Evolutionary conservation across 2,797 vertebrate species (phyloP), one percentile per base, ranked within the genome.

Genomic region (Stomatorhinus walkeri): DNA sequence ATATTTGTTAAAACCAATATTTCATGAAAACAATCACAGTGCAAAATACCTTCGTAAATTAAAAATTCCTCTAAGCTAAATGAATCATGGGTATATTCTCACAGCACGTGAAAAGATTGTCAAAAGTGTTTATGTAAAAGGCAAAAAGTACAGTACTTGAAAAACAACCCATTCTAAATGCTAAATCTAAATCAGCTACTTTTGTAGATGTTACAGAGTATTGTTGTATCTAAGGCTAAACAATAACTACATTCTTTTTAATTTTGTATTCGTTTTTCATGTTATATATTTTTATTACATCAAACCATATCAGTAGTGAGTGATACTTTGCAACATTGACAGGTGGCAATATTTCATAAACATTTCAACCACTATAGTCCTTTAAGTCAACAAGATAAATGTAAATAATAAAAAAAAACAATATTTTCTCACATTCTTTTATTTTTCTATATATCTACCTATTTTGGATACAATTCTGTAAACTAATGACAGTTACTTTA

Each of bases 81-180:
- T 92, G 91, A 93, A 89, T 93, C 91, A 92, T 93, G 89, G 88
- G 64, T 87, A 43, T 87, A 40, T 90, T 91, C 95, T 94, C 94
- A 95, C 95, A 95, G 95, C 95, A 95, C 94, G 94, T 95, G 94
- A 95, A 94, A 95, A 95, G 96, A 96, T 96, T 96, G 96, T 96
- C 96, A 90, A 95, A 84, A 95, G 92, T 96, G 64, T 96, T 95
- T 94, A 92, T 95, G 94, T 94, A 94, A 93, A 96, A 96, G 95
- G 95, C 95, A 95, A 94, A 94, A 94, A 32, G 94, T 96, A 96
- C 96, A 96, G 94, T 95, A 96, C 95, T 95, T 95, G 93, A 94
- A 93, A 93, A 95, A 94, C 92, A 95, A 93, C 93, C 93, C 93
- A 95, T 93, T 94, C 95, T 96, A 93, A 91, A 90, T 89, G 89